phyloP scores from a whole-genome alignment of 2,888 invertebrate species.

The Oligia strigilis region DNA sequence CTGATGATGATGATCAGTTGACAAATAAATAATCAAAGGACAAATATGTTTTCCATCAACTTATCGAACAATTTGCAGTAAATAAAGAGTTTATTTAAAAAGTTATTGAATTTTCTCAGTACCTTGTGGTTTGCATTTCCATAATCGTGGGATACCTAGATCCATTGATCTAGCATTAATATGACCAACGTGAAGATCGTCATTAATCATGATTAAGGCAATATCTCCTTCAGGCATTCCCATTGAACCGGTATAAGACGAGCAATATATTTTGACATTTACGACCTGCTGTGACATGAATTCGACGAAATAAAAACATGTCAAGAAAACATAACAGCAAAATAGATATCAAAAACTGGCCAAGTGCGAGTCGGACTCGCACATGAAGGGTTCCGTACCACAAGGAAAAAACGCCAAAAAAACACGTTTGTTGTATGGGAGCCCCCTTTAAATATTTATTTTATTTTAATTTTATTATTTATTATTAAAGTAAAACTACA shows the following conservation, averaged over 20 bases:
- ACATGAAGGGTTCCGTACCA: too few species aligned
- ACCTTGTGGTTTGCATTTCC: neutral
- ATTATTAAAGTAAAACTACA: too few species aligned
- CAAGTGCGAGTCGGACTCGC: too few species aligned
- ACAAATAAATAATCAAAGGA: neutral
- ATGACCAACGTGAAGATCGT: neutral
- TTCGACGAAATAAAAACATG: conserved; percentile 42
- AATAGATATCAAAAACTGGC: conserved; percentile 45
- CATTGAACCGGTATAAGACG: neutral
- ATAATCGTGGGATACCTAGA: neutral
- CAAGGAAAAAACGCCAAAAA: too few species aligned
- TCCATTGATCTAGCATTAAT: neutral
- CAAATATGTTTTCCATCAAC: neutral
- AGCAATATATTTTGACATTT: conserved; percentile 24
- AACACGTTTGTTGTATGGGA: too few species aligned
- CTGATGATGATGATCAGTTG: neutral
- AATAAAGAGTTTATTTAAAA: neutral
- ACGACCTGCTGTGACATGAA: conserved; percentile 28
- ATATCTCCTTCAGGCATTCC: conserved; percentile 4
- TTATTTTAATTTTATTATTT: too few species aligned
- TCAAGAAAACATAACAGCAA: conserved; percentile 9
- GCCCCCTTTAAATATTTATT: too few species aligned
- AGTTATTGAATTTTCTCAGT: neutral
- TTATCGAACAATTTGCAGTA: neutral
- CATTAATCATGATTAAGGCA: conserved; percentile 31